Percentiles rank a stretch among this genome's conserved stretches.
Conservation (phyloP, 2,797 vertebrate species). For the Lycodopsis pacificus region DNA sequence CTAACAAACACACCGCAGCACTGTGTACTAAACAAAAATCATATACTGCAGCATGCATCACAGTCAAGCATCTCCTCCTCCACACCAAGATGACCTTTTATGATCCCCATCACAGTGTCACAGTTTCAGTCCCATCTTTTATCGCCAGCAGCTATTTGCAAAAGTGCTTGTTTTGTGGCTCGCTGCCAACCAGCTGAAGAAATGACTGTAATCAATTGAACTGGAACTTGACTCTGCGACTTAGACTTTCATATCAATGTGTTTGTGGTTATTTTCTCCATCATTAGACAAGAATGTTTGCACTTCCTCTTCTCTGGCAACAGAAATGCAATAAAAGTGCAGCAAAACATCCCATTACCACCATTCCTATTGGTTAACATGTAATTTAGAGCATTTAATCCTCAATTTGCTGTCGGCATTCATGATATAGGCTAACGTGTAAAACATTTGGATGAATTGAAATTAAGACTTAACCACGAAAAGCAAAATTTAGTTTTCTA, state of each 20-base stretch:
- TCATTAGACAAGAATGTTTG: conserved; percentile 72
- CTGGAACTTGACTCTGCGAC: conserved; percentile 25
- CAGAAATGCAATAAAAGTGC: conserved; percentile 64
- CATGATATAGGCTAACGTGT: conserved; percentile 43
- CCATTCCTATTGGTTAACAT: conserved; percentile 67
- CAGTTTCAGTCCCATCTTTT: conserved; percentile 61
- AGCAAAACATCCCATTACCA: conserved; percentile 69
- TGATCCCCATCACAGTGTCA: conserved; percentile 45
- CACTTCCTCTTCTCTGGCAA: conserved; percentile 60
- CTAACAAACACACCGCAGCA: conserved; percentile 36
- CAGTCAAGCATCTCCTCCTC: conserved; percentile 51
- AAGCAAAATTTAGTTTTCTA: not conserved
- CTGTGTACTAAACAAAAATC: conserved; percentile 47
- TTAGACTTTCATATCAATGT: conserved; percentile 56
- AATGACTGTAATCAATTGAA: conserved; percentile 42
- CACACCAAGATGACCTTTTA: conserved; percentile 59
- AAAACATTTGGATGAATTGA: conserved; percentile 35
- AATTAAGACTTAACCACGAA: conserved; percentile 26
- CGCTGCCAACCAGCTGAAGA: conserved; percentile 11
- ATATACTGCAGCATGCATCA: conserved; percentile 33
- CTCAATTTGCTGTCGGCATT: conserved; percentile 56
- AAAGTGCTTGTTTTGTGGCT: not conserved
- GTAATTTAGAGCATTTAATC: conserved; percentile 63
- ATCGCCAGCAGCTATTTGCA: conserved; percentile 37
- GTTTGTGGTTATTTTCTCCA: conserved; percentile 63